A percentile compares a stretch with the other conserved stretches of the same genome.
These are phyloP conservation scores for Phymastichus coffea DNA, from an alignment of 1,140 invertebrate genomes.

Conservation along the genomic window DNA sequence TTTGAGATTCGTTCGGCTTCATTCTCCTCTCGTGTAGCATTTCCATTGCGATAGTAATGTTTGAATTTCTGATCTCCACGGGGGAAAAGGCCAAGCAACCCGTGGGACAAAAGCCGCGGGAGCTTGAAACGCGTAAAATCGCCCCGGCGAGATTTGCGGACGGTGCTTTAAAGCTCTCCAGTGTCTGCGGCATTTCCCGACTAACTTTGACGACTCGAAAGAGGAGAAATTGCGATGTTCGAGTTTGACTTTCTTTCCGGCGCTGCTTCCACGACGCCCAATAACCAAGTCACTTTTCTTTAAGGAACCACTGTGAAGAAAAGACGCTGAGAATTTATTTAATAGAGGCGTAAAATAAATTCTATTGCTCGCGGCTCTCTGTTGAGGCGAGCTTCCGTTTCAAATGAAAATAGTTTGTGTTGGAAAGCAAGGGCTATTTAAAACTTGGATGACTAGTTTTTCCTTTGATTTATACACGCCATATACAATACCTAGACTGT, in stretches of 20 bases:
- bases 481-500: no score
- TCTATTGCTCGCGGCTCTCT: no score
- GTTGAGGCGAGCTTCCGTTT: no score
- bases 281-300: conserved; percentile 18
- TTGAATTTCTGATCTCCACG: no score
- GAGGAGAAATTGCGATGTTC: conserved; percentile 12
- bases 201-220: conserved; percentile 26
- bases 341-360: conserved; percentile 1
- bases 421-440: no score
- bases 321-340: conserved; percentile 11
- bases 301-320: neutral
- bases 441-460: no score
- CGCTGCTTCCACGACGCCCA: neutral
- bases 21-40: no score
- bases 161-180: conserved; percentile 37
- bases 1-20: no score
- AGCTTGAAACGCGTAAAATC: conserved; percentile 30
- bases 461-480: no score
- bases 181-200: conserved; percentile 23
- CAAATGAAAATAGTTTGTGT: no score
- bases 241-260: conserved; percentile 14
- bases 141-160: conserved; percentile 34
- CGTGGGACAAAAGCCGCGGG: conserved; percentile 24
- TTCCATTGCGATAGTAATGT: no score
- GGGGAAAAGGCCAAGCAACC: no score